Evolutionary conservation across 2,113 vertebrate species (phyloP).

Genomic region (Sylvietta virens): DNA sequence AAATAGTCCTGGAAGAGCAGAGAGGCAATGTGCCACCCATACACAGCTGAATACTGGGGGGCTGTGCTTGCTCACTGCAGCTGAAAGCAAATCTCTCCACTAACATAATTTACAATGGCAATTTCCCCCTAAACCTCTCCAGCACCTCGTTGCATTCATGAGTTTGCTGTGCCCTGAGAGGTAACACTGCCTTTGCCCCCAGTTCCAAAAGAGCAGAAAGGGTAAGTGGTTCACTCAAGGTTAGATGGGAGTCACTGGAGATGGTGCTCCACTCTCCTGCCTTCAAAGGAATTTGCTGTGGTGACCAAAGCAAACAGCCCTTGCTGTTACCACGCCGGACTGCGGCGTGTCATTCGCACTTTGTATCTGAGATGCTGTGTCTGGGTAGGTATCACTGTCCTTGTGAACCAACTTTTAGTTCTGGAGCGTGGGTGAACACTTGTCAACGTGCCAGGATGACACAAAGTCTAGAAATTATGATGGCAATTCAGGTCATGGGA

Average conservation of each 20-base stretch:
- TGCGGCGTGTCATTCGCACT: not conserved
- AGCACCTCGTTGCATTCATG: not conserved
- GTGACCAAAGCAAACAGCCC: not conserved
- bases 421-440: not conserved
- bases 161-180: not conserved
- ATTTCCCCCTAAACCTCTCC: not conserved
- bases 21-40: not conserved
- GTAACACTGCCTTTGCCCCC: not conserved
- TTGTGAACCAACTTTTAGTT: not conserved
- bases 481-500: conserved; percentile 48
- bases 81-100: not conserved
- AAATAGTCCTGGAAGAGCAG: not conserved
- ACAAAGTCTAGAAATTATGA: conserved; percentile 49
- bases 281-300: not conserved
- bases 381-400: conserved; percentile 10
- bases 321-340: not conserved
- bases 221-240: not conserved
- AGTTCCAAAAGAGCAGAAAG: not conserved
- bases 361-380: not conserved
- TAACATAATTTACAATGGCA: not conserved
- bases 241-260: not conserved
- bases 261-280: not conserved
- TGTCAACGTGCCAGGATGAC: conserved; percentile 29
- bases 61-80: not conserved
- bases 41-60: not conserved